phyloP scores from a whole-genome alignment of 2,113 vertebrate species.

The Podarcis muralis region DNA sequence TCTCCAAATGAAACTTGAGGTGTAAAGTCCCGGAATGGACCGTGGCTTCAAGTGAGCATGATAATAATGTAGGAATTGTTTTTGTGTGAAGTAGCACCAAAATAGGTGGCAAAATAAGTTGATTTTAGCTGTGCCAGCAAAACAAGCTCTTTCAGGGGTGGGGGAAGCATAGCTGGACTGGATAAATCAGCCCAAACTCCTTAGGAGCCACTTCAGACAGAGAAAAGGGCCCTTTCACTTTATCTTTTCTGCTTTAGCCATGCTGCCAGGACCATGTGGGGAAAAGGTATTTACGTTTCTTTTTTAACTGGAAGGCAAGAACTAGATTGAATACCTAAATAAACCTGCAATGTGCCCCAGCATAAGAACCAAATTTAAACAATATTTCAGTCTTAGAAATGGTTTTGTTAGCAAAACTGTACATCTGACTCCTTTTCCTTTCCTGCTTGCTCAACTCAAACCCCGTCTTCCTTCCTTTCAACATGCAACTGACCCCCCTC shows the following conservation, averaged over 20 bases:
- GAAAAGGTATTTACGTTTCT: background rate
- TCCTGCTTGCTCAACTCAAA: background rate
- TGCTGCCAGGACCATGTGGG: no score
- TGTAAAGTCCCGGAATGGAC: background rate
- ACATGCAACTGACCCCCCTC: fast-evolving
- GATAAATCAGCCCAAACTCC: background rate
- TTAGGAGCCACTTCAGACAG: background rate
- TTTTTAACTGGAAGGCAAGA: background rate
- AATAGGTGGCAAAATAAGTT: background rate
- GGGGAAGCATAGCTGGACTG: no score
- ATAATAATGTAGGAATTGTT: background rate
- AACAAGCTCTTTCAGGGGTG: background rate
- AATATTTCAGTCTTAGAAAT: background rate
- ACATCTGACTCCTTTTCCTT: background rate
- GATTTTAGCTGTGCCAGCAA: background rate
- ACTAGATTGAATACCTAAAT: background rate
- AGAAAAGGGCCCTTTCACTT: background rate
- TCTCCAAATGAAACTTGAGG: background rate
- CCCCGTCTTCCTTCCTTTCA: background rate
- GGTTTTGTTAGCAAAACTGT: background rate
- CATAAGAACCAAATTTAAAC: background rate
- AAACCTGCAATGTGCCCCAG: background rate
- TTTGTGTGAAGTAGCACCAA: background rate
- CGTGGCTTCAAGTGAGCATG: background rate
- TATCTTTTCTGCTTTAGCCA: background rate